Evolutionary conservation across 2,888 invertebrate species (phyloP), one percentile per base, ranked within the genome.

Genomic region (Zygogramma bicolorata): DNA sequence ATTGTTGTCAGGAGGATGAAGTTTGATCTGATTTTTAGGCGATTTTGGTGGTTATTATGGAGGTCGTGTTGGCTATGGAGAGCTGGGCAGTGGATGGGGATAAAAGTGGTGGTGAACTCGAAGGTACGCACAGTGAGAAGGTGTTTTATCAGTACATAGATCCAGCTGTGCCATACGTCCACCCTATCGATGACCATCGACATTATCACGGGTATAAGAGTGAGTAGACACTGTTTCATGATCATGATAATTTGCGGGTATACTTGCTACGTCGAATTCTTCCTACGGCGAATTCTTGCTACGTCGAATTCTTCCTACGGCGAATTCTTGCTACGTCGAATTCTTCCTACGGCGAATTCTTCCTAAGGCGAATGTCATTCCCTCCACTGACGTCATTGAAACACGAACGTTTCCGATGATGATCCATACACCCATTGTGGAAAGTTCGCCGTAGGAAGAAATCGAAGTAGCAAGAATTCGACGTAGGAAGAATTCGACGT

Each of bases 61-160:
- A 53, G 27, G 27, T 53, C 3, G 27, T 27, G 22, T n/a, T 53
- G 10, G n/a, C 27, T 13, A 7, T 13, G 2, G 53, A 53, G 1
- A 27, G 53, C 53, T 27, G 25, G 1, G 27, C 53, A n/a, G 42
- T 4, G 18, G n/a, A 18, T 6, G 27, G 27, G 8, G 6, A 27
- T 25, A 15, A 53, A 27, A 53, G n/a, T 1, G 27, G 27, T 3
- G 15, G n/a, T 10, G 70, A 72, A 13, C 18, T 72, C 29, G 46
- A 72, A 65, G 22, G 49, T 3, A 65, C 74, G 5, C n/a, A 75
- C 5, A 71, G 71, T 38, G 70, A 71, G 22, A 53, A 60, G 60
- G 59, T 74, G 42, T 57, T 59, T 13, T 75, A 75, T 46, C 70
- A 74, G 40, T 75, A 75, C 57, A 58, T 75, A 38, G 27, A 68